phyloP scores from a whole-genome alignment of 2,888 invertebrate species.

The Alsophila aescularia region DNA sequence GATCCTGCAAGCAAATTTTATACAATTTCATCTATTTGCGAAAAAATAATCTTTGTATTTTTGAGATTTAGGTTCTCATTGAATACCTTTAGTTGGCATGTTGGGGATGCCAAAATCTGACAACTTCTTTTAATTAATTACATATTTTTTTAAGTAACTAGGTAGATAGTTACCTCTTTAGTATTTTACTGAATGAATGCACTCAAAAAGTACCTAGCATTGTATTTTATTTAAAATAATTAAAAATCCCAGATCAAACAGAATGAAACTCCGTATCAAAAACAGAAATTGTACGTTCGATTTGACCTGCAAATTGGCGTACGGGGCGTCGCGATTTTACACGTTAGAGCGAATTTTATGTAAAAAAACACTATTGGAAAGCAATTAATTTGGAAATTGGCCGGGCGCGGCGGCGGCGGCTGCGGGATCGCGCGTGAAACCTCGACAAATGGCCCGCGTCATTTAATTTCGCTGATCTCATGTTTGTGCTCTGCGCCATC shows the following conservation, averaged over 20 bases:
- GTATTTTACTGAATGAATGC: too few relatives aligned
- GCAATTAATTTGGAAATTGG: conserved; percentile 76
- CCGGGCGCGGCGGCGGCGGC: conserved; percentile 47
- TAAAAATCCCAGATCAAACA: conserved; percentile 9
- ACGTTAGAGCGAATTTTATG: conserved; percentile 51
- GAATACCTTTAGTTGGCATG: too few relatives aligned
- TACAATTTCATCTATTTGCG: too few relatives aligned
- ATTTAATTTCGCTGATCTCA: conserved; percentile 81
- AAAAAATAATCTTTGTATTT: too few relatives aligned
- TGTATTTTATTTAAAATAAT: too few relatives aligned
- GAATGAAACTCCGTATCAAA: conserved; percentile 15
- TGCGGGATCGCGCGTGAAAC: conserved; percentile 54
- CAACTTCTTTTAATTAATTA: too few relatives aligned
- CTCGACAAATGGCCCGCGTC: conserved; percentile 75
- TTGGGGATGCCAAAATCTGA: too few relatives aligned
- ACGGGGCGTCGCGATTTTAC: conserved; percentile 34
- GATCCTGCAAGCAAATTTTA: too few relatives aligned
- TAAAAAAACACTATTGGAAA: conserved; percentile 74
- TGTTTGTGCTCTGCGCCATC: conserved; percentile 77
- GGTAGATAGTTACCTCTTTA: background rate
- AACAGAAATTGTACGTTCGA: conserved; percentile 20
- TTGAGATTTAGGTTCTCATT: too few relatives aligned
- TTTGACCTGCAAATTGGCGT: conserved; percentile 35
- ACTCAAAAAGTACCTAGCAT: too few relatives aligned
- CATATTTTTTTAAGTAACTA: too few relatives aligned